Evolutionary conservation across 2,113 vertebrate species (phyloP), one percentile per base, ranked within the genome.

Genomic region (Miniopterus natalensis): DNA sequence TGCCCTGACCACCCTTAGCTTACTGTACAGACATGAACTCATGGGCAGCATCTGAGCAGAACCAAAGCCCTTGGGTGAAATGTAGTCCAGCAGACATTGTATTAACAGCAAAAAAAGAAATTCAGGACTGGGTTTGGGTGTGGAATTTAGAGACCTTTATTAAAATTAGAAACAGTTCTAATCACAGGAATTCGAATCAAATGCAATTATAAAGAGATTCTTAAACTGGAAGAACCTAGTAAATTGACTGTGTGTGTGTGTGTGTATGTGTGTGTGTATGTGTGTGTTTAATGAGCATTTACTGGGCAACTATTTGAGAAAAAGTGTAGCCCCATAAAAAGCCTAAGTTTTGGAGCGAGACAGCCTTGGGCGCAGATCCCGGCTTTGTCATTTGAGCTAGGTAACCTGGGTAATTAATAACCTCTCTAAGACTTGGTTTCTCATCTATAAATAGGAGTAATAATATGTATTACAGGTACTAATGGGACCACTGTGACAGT

Each of bases 211-310:
- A 63, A 47, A 86, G 23, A 47, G 6, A 71, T 40, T 84, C 49
- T 71, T 15, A 94, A 45, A 31, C 29, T 49, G 42, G 47, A 78
- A 89, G 51, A 96, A 96, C 17, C 23, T 55, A 77, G 55, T 66
- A 74, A 68, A 42, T 73, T 63, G n/a, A 31, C 11, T 40, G 14
- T 15, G 51, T 68, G 40, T 74, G n/a, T 71, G 90, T 61, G 25
- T 77, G 49, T 70, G 40, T 70, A 81, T 57, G 21, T 77, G 92
- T 45, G 20, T 8, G 55, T 27, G 9, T 70, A 31, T 59, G 36
- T 49, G 2, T 86, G 36, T 85, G 53, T 84, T 73, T 66, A 84
- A 85, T 71, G 45, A 95, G 25, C 55, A 78, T 79, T 83, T 45
- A 57, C 36, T 53, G 17, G 68, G 31, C 55, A 57, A 42, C 29